Conservation (phyloP, 2,113 vertebrate genomes). For the Heterochromis multidens region DNA sequence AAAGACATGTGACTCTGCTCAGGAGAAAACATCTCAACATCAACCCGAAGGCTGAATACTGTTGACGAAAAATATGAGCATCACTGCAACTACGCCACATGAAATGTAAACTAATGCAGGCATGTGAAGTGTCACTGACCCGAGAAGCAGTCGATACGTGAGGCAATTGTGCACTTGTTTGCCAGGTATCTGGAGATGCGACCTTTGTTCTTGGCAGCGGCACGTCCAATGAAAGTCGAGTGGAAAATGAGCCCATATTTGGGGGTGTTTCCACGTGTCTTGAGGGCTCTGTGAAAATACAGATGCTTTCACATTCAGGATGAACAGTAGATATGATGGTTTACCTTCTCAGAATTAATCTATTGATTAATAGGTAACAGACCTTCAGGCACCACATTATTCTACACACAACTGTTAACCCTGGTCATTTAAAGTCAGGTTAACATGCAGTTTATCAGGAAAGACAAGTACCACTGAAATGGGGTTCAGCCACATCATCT, state of each 20-base stretch:
- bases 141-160: slow-evolving; percentile 95
- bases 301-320: not conserved
- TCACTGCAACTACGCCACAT: slow-evolving; percentile 78
- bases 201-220: slow-evolving; percentile 95
- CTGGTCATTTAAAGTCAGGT: not conserved
- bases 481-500: not conserved
- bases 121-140: slow-evolving; percentile 66
- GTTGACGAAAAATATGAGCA: slow-evolving; percentile 98
- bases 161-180: slow-evolving; percentile 97
- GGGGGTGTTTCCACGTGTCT: slow-evolving; percentile 93
- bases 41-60: slow-evolving; percentile 83
- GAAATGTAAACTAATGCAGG: rapidly evolving
- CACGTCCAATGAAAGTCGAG: slow-evolving; percentile 96
- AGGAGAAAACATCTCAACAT: slow-evolving; percentile 83
- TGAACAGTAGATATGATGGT: not conserved
- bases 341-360: not conserved
- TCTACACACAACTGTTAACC: not conserved
- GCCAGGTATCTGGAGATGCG: slow-evolving; percentile 97
- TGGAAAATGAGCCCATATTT: slow-evolving; percentile 98
- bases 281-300: slow-evolving; percentile 83
- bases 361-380: too few species aligned
- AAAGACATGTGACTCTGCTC: slow-evolving; percentile 75
- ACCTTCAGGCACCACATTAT: not conserved
- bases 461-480: not conserved
- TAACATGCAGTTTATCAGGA: not conserved